phyloP scores from a whole-genome alignment of 2,113 vertebrate species.

The Oxyruncus cristatus region DNA sequence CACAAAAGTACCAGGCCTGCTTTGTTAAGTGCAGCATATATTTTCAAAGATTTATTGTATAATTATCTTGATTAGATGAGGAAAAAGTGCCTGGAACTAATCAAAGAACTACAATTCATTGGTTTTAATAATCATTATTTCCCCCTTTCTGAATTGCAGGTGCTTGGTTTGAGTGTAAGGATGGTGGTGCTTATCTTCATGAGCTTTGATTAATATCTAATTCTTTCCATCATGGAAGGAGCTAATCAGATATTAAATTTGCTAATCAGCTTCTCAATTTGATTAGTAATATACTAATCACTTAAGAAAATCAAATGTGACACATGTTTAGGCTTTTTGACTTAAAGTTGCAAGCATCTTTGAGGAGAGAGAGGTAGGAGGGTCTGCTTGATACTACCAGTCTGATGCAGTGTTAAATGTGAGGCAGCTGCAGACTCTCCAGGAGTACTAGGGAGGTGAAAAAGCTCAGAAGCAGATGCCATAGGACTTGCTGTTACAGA shows the following conservation, averaged over 20 bases:
- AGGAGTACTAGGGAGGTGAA: not conserved
- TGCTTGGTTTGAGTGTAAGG: constrained; percentile 33
- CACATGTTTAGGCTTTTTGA: not conserved
- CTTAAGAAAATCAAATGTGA: constrained; percentile 43
- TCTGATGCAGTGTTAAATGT: not conserved
- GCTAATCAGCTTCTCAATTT: constrained; percentile 68
- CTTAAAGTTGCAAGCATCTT: not conserved
- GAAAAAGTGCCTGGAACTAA: constrained; percentile 39
- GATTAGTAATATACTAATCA: constrained; percentile 61
- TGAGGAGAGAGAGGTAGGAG: not conserved
- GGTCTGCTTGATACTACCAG: not conserved
- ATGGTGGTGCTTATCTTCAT: constrained; percentile 34
- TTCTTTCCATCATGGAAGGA: constrained; percentile 43
- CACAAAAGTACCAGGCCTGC: not conserved
- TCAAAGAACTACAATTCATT: constrained; percentile 45
- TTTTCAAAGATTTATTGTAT: constrained; percentile 44
- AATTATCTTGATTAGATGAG: constrained; percentile 68
- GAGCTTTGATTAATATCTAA: constrained; percentile 66
- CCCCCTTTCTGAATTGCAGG: constrained; percentile 41
- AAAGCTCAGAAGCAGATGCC: not conserved
- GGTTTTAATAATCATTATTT: constrained; percentile 37
- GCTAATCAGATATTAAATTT: constrained; percentile 67
- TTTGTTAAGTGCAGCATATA: constrained; percentile 40
- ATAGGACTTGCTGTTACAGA: not conserved
- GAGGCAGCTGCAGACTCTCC: not conserved